Conservation (phyloP, 2,888 invertebrate genomes). For the Lamellibrachia satsuma region DNA sequence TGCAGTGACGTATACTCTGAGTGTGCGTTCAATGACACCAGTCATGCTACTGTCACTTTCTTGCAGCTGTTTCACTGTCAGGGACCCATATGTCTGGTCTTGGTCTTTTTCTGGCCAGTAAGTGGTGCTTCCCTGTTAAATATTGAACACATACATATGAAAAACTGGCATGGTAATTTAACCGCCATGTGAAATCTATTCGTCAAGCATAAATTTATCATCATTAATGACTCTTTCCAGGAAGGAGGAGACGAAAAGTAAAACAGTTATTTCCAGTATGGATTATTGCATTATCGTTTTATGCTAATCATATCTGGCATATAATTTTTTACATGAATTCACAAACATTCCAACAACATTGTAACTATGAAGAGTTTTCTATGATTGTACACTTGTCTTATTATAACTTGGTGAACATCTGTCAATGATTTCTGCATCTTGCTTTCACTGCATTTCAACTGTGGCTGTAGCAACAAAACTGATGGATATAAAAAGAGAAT, state of each 20-base stretch:
- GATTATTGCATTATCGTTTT: neutral
- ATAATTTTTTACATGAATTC: neutral
- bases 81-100: neutral
- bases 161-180: neutral
- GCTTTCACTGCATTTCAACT: neutral
- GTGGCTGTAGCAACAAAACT: neutral
- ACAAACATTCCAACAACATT: no score
- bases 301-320: neutral
- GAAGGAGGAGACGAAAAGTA: neutral
- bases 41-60: neutral
- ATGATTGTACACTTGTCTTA: neutral
- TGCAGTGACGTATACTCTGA: conserved; percentile 4
- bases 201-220: neutral
- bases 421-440: neutral
- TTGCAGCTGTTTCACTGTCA: neutral
- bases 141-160: no score
- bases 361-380: neutral
- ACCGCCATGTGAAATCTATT: neutral
- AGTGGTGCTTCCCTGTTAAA: neutral
- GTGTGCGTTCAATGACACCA: neutral
- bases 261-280: neutral
- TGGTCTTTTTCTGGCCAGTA: neutral
- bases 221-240: neutral
- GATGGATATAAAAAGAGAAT: no score
- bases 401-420: neutral